These are phyloP conservation scores for Mormyrops boulengeri DNA, from an alignment of 2,797 vertebrate genomes.

Conservation along the genomic window DNA sequence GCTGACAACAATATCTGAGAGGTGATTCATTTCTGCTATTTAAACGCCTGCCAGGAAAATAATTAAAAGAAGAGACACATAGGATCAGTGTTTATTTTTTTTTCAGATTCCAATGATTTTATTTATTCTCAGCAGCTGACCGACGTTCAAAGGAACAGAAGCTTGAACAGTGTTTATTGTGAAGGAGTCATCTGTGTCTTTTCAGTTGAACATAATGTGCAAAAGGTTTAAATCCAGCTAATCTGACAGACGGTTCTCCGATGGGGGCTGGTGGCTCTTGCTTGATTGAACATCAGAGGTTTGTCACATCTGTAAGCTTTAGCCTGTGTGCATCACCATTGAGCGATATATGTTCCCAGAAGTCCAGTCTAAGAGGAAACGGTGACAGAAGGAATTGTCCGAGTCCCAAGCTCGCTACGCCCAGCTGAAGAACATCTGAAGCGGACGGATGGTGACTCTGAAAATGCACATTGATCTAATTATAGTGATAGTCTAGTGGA, in stretches of 20 bases:
- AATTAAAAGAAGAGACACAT: background rate
- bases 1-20: background rate
- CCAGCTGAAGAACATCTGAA: background rate
- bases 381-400: background rate
- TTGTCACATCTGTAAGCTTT: slow-evolving; percentile 7
- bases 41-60: background rate
- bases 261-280: background rate
- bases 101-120: background rate
- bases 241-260: background rate
- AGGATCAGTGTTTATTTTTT: background rate
- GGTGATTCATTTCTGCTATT: background rate
- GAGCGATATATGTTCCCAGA: background rate
- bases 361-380: background rate
- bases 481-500: background rate
- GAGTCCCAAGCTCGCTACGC: background rate
- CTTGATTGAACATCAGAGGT: background rate
- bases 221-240: background rate
- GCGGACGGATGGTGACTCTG: background rate
- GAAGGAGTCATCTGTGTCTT: background rate
- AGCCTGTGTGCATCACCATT: background rate
- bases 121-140: background rate
- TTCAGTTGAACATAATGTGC: background rate
- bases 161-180: background rate
- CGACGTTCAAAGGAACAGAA: background rate
- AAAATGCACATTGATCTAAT: slow-evolving; percentile 6